phyloP scores from a whole-genome alignment of 2,888 invertebrate genomes.

The Plagodis dolabraria region DNA sequence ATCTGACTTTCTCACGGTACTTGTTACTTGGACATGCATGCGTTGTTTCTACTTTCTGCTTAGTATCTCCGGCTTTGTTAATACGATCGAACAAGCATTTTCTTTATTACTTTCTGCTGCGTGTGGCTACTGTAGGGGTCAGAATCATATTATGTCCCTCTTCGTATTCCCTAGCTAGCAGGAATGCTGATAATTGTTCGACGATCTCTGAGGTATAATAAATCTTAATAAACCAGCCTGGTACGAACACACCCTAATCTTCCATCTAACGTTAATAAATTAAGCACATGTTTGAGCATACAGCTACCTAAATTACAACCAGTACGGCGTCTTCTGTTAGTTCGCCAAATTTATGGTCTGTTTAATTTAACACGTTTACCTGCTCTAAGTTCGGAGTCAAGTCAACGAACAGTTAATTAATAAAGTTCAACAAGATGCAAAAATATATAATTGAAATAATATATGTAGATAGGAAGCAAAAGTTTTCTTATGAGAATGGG shows the following conservation, averaged over 20 bases:
- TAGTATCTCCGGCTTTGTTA: slow-evolving; percentile 30
- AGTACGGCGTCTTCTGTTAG: slow-evolving; percentile 38
- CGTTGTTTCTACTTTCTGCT: slow-evolving; percentile 29
- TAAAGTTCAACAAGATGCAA: slow-evolving; percentile 10
- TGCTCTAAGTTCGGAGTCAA: slow-evolving; percentile 24
- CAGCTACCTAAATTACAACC: slow-evolving; percentile 37
- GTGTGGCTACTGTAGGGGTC: slow-evolving; percentile 43
- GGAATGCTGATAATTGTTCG: slow-evolving; percentile 63
- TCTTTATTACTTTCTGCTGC: slow-evolving; percentile 12
- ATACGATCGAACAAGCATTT: slow-evolving; percentile 45
- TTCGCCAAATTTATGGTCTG: slow-evolving; percentile 42
- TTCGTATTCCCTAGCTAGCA: slow-evolving; percentile 66
- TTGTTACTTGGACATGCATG: slow-evolving; percentile 25
- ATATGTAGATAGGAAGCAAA: background rate
- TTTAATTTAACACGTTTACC: slow-evolving; percentile 39
- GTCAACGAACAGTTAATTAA: slow-evolving; percentile 9
- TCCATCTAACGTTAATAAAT: slow-evolving; percentile 55
- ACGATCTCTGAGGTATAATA: slow-evolving; percentile 65
- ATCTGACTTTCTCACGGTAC: slow-evolving; percentile 34
- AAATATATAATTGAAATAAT: slow-evolving; percentile 2
- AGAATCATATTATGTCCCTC: slow-evolving; percentile 55
- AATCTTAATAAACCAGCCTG: slow-evolving; percentile 71
- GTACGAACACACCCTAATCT: slow-evolving; percentile 50
- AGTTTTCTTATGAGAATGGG: slow-evolving; percentile 1
- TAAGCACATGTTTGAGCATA: slow-evolving; percentile 47